Evolutionary conservation across 2,888 invertebrate genomes (phyloP).

Genomic region (Sympetrum striolatum): DNA sequence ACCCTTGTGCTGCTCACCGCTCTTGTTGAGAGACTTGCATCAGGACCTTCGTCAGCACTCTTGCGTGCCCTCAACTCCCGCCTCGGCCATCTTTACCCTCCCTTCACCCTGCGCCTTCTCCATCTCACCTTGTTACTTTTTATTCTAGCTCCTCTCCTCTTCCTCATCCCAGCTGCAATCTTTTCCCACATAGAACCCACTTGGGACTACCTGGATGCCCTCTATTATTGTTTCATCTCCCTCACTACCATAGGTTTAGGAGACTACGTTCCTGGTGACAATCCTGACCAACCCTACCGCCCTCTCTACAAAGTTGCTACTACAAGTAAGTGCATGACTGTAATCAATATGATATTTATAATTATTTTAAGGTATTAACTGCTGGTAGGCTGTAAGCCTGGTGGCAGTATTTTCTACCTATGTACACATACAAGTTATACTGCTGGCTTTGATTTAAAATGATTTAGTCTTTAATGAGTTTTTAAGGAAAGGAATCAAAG

Average conservation of each 20-base stretch:
- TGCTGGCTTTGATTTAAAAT: no score
- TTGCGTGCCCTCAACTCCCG: conserved; percentile 73
- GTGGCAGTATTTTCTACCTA: no score
- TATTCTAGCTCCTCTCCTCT: conserved; percentile 66
- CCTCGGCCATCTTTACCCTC: conserved; percentile 60
- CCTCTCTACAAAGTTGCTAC: conserved; percentile 83
- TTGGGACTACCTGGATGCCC: conserved; percentile 85
- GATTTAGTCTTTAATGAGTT: no score
- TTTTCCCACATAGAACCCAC: conserved; percentile 79
- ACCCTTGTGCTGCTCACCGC: conserved; percentile 84
- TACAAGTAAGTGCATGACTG: conserved; percentile 67
- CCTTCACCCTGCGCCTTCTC: conserved; percentile 77
- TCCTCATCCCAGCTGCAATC: conserved; percentile 76
- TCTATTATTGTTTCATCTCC: conserved; percentile 92
- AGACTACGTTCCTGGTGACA: conserved; percentile 87
- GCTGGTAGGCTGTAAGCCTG: no score
- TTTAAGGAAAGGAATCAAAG: no score
- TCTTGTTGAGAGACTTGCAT: conserved; percentile 78
- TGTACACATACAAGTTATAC: no score
- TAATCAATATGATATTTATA: background rate
- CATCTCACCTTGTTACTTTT: conserved; percentile 72
- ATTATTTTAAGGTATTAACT: no score
- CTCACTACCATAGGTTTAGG: conserved; percentile 88
- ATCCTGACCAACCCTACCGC: conserved; percentile 75
- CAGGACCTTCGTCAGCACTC: conserved; percentile 73